Evolutionary conservation across 2,797 vertebrate genomes (phyloP).

Genomic region (Natrix natrix): DNA sequence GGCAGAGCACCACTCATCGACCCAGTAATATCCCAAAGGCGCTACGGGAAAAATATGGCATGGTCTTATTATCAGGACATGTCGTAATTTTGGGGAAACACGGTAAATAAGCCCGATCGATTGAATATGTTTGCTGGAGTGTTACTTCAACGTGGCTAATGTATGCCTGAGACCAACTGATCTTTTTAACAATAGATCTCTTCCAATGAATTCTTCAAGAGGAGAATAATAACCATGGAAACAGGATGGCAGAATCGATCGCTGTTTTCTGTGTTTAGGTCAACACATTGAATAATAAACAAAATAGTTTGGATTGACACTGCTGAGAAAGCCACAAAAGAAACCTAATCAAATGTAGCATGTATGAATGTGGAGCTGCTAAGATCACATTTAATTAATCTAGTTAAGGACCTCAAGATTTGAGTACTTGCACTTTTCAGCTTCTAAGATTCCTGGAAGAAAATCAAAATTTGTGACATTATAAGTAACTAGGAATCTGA

Average conservation of each 20-base stretch:
- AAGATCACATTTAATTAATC: not conserved
- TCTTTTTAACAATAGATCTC: not conserved
- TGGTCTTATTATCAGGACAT: too few relatives aligned
- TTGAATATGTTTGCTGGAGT: not conserved
- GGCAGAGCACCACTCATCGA: too few relatives aligned
- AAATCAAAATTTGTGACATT: not conserved
- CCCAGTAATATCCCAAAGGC: too few relatives aligned
- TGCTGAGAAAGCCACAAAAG: not conserved
- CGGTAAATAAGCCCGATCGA: not conserved
- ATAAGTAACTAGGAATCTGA: not conserved
- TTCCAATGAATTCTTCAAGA: not conserved
- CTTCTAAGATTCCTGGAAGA: not conserved
- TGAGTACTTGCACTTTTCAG: not conserved
- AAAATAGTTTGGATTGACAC: not conserved
- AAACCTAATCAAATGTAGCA: not conserved
- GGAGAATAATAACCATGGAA: not conserved
- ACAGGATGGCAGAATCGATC: not conserved
- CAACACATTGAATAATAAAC: not conserved
- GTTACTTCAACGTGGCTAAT: not conserved
- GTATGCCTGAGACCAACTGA: not conserved
- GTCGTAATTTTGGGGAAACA: too few relatives aligned
- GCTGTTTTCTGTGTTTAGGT: not conserved
- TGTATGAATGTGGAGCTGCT: not conserved
- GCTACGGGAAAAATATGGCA: too few relatives aligned
- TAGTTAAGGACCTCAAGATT: not conserved